Percentiles rank a stretch among this genome's conserved stretches.
phyloP scores from a whole-genome alignment of 2,888 invertebrate genomes.

The Andrena trimmerana region DNA sequence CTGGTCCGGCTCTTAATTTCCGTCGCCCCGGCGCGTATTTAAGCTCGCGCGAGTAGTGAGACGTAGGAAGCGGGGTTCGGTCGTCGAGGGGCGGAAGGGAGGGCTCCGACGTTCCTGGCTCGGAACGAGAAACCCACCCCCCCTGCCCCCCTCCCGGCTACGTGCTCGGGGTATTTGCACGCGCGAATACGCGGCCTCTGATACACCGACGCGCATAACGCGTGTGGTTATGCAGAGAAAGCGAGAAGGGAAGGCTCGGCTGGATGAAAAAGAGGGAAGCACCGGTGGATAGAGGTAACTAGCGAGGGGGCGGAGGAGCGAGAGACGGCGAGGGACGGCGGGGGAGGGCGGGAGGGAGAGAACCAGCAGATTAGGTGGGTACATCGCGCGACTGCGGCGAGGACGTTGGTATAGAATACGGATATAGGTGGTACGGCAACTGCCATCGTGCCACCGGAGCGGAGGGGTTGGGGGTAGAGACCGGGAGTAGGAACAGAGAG shows the following conservation, averaged over 20 bases:
- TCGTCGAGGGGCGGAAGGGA: constrained; percentile 35
- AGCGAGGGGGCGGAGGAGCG: constrained; percentile 25
- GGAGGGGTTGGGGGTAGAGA: constrained; percentile 28
- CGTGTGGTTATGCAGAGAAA: constrained; percentile 59
- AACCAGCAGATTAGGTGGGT: constrained; percentile 80
- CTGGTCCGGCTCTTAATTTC: constrained; percentile 66
- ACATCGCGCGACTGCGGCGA: constrained; percentile 77
- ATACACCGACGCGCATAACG: constrained; percentile 69
- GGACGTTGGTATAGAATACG: constrained; percentile 67
- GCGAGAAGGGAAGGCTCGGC: constrained; percentile 44
- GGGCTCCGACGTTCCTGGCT: constrained; percentile 27
- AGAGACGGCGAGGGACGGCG: constrained; percentile 69
- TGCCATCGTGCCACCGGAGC: constrained; percentile 55
- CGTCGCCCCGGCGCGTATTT: constrained; percentile 54
- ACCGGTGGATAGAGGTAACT: constrained; percentile 37
- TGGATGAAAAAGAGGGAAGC: constrained; percentile 36
- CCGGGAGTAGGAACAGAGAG: constrained; percentile 31
- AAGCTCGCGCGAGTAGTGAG: constrained; percentile 21
- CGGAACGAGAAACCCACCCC: constrained; percentile 46
- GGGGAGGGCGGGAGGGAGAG: constrained; percentile 66
- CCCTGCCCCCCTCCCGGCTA: constrained; percentile 32
- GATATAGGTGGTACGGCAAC: constrained; percentile 67
- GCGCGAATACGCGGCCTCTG: constrained; percentile 65
- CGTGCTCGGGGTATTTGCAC: constrained; percentile 65
- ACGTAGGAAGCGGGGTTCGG: constrained; percentile 45